A percentile compares a stretch with the other conserved stretches of the same genome.
Evolutionary conservation across 2,113 vertebrate genomes (phyloP).

Genomic region (Labrus mixtus): DNA sequence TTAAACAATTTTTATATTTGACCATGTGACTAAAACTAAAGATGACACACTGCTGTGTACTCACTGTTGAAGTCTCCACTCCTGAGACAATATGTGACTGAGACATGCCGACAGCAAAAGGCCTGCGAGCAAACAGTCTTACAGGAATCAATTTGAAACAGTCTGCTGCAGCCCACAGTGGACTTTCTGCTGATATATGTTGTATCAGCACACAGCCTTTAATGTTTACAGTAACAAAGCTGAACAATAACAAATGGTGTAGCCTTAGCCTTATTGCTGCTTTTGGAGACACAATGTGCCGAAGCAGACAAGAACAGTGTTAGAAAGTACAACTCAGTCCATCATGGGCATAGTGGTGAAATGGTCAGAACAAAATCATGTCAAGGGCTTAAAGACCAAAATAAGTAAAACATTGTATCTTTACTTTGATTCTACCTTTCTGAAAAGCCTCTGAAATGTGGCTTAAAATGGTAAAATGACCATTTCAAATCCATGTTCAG

Average conservation of each 20-base stretch:
- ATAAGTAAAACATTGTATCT: too few relatives aligned
- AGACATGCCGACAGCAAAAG: slow-evolving; percentile 1
- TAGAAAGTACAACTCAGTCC: background rate
- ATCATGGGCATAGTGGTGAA: too few relatives aligned
- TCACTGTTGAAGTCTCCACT: background rate
- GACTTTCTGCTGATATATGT: slow-evolving; percentile 33
- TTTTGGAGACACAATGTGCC: background rate
- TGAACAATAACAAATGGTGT: slow-evolving; percentile 26
- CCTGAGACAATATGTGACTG: background rate
- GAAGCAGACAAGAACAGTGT: background rate
- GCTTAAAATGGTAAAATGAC: too few relatives aligned
- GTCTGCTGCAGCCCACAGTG: slow-evolving; percentile 16
- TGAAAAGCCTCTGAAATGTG: too few relatives aligned
- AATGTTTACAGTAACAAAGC: slow-evolving; percentile 20
- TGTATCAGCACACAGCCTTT: slow-evolving; percentile 11
- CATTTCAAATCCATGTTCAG: too few relatives aligned
- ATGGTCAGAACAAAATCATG: too few relatives aligned
- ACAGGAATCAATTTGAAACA: slow-evolving; percentile 10
- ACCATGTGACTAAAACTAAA: background rate
- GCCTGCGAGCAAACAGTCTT: background rate
- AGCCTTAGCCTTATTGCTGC: background rate
- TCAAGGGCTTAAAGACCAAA: too few relatives aligned
- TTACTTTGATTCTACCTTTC: too few relatives aligned
- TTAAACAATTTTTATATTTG: background rate
- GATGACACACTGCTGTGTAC: background rate